phyloP scores from a whole-genome alignment of 2,888 invertebrate genomes.

The Mythimna pallens region DNA sequence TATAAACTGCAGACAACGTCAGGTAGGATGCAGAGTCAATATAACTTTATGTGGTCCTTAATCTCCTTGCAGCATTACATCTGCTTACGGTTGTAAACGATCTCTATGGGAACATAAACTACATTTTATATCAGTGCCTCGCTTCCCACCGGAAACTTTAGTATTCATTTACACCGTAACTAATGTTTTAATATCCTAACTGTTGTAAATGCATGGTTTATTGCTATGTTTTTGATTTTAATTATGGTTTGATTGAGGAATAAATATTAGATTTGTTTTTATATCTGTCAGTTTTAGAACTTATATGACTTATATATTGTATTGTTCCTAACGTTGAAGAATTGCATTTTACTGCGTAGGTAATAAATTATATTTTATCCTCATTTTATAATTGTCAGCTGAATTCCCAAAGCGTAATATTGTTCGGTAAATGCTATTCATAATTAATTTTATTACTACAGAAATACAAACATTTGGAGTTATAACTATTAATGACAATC shows the following conservation, averaged over 20 bases:
- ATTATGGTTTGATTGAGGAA: constrained; percentile 29
- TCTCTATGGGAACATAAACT: constrained; percentile 36
- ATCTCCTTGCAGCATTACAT: constrained; percentile 25
- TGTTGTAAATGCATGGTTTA: constrained; percentile 34
- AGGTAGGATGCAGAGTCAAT: constrained; percentile 28
- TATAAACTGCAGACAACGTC: neutral
- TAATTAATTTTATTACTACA: neutral
- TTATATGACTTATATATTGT: neutral
- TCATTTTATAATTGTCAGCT: constrained; percentile 14
- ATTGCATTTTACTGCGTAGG: constrained; percentile 31
- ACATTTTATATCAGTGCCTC: constrained; percentile 30
- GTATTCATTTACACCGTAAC: constrained; percentile 30
- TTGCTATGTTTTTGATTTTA: constrained; percentile 6
- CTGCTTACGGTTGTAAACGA: constrained; percentile 38
- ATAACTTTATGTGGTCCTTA: constrained; percentile 16
- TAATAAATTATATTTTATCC: constrained; percentile 27
- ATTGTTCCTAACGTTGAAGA: constrained; percentile 4
- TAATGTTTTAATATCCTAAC: constrained; percentile 38
- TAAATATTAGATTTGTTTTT: neutral
- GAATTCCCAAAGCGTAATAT: constrained; percentile 15
- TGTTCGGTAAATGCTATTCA: neutral
- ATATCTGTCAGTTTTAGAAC: neutral
- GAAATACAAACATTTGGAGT: neutral
- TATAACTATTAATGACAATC: neutral
- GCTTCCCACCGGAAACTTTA: constrained; percentile 48